Evolutionary conservation across 2,113 vertebrate genomes (phyloP).

Genomic region (Plecturocebus donacophilus): DNA sequence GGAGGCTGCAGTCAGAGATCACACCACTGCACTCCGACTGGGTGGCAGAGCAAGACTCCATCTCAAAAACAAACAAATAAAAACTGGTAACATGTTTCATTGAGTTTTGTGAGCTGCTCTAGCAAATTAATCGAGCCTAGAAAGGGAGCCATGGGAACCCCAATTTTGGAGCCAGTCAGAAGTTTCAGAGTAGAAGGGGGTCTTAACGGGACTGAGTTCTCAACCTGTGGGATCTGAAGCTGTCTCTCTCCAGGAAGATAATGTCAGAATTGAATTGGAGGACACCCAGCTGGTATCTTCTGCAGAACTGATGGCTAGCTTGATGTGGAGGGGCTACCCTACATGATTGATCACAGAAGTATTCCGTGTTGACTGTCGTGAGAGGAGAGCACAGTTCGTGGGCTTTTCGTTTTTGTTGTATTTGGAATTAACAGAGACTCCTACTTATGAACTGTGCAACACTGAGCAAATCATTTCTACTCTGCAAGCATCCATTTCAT

Average conservation of each 20-base stretch:
- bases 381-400: neutral
- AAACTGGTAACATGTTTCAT: neutral
- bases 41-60: no score
- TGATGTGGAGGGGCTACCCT: neutral
- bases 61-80: no score
- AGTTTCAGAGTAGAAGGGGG: neutral
- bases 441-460: neutral
- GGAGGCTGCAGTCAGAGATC: no score
- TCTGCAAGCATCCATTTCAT: neutral
- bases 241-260: neutral
- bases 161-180: neutral
- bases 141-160: neutral
- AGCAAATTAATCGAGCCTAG: neutral
- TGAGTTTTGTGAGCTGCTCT: neutral
- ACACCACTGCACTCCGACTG: no score
- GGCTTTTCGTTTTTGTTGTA: neutral
- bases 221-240: neutral
- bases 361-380: neutral
- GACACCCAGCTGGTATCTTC: neutral
- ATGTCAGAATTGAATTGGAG: neutral
- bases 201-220: neutral
- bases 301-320: neutral
- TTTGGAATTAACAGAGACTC: neutral
- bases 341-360: neutral
- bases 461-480: neutral